Percentiles rank a stretch among this genome's conserved stretches.
Conservation (phyloP, 2,113 vertebrate species). For the Lethenteron camtschaticum region DNA sequence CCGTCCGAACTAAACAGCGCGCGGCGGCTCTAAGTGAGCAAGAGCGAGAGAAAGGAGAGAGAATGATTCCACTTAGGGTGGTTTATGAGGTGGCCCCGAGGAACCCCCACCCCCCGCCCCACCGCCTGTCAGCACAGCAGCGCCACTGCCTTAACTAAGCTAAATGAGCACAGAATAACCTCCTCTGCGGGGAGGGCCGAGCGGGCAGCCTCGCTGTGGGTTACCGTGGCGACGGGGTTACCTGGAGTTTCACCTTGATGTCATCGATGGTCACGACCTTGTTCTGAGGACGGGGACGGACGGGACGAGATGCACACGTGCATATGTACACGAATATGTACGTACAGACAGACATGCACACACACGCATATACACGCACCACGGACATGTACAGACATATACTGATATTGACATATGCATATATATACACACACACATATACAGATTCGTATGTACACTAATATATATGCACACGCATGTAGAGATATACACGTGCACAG, state of each 20-base stretch:
- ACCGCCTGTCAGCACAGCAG: too few species aligned
- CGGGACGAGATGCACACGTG: background rate
- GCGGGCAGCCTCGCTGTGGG: too few species aligned
- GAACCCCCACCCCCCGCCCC: too few species aligned
- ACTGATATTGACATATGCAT: background rate
- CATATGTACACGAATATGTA: background rate
- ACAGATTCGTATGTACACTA: background rate
- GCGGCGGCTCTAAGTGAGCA: too few species aligned
- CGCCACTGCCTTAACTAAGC: too few species aligned
- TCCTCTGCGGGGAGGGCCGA: too few species aligned
- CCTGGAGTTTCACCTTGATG: slow-evolving; percentile 72
- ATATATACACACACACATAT: background rate
- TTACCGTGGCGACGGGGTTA: slow-evolving; percentile 13
- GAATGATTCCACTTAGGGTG: too few species aligned
- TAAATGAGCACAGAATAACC: too few species aligned
- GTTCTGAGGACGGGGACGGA: slow-evolving; percentile 30
- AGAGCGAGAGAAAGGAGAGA: too few species aligned
- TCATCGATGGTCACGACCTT: slow-evolving; percentile 69
- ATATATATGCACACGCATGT: slow-evolving; percentile 1
- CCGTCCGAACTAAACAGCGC: too few species aligned
- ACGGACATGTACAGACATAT: background rate
- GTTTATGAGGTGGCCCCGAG: too few species aligned
- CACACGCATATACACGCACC: background rate
- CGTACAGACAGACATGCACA: background rate
- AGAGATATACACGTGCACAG: background rate